phyloP scores from a whole-genome alignment of 2,888 invertebrate species.

The Spodoptera exigua region DNA sequence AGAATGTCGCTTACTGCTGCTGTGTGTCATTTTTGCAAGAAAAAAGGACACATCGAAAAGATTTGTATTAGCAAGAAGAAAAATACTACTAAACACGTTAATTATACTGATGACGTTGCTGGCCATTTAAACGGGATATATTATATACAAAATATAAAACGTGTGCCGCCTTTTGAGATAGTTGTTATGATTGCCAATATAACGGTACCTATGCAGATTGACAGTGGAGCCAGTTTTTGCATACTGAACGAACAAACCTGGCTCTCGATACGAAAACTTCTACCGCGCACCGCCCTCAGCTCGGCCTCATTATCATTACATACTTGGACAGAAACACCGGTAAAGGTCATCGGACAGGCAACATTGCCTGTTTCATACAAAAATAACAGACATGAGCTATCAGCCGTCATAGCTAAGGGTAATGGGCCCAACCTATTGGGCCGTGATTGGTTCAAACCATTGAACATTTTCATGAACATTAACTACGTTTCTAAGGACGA shows the following conservation, averaged over 20 bases:
- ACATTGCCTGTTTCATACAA: conserved; percentile 20
- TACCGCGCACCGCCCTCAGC: neutral
- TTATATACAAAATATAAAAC: neutral
- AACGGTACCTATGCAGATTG: conserved; percentile 35
- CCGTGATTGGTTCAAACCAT: conserved; percentile 21
- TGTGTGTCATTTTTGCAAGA: too few relatives aligned
- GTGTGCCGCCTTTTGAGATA: conserved; percentile 11
- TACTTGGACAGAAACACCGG: conserved; percentile 39
- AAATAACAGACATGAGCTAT: conserved; percentile 22
- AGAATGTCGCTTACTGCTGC: too few relatives aligned
- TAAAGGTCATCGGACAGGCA: conserved; percentile 37
- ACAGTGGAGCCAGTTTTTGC: conserved; percentile 42
- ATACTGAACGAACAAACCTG: conserved; percentile 11
- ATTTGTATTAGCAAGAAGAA: too few relatives aligned
- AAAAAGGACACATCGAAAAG: too few relatives aligned
- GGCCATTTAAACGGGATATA: too few relatives aligned
- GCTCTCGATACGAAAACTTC: neutral
- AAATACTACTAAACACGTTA: too few relatives aligned
- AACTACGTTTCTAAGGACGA: too few relatives aligned
- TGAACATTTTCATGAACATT: too few relatives aligned
- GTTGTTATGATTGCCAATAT: conserved; percentile 15
- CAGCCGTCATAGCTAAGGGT: too few relatives aligned
- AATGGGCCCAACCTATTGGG: conserved; percentile 38
- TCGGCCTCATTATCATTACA: neutral
- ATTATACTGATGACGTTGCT: too few relatives aligned